Conservation (phyloP, 2,797 vertebrate species). For the Clarias laeviceps region DNA sequence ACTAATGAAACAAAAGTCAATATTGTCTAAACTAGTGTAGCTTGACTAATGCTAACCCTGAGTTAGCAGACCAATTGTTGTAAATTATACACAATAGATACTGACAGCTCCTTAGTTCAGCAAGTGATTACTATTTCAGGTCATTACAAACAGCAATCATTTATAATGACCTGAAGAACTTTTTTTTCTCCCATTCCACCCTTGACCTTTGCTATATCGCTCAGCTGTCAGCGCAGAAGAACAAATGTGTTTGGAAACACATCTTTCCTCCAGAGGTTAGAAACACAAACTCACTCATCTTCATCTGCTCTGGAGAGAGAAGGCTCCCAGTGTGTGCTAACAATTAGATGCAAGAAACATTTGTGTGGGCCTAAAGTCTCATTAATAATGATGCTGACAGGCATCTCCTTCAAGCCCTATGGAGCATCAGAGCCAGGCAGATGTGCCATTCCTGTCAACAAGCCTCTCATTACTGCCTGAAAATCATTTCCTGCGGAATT, state of each 20-base stretch:
- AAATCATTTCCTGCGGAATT: slow-evolving; percentile 52
- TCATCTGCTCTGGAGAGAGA: slow-evolving; percentile 56
- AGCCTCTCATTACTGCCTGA: slow-evolving; percentile 63
- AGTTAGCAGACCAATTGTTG: neutral
- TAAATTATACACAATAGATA: slow-evolving; percentile 16
- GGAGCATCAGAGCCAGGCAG: slow-evolving; percentile 58
- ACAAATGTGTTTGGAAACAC: slow-evolving; percentile 21
- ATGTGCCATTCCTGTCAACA: slow-evolving; percentile 54
- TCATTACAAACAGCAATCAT: neutral
- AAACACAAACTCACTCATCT: slow-evolving; percentile 44
- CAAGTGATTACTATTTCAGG: neutral
- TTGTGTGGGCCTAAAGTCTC: slow-evolving; percentile 64
- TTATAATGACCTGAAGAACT: neutral
- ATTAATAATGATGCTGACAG: slow-evolving; percentile 64
- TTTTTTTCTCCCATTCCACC: neutral
- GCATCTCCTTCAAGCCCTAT: slow-evolving; percentile 64
- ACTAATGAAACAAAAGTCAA: neutral
- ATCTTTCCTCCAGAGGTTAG: slow-evolving; percentile 22
- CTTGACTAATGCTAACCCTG: neutral
- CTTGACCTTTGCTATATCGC: slow-evolving; percentile 36
- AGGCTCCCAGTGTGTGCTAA: slow-evolving; percentile 38
- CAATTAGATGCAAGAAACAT: slow-evolving; percentile 62
- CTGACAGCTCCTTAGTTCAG: slow-evolving; percentile 18
- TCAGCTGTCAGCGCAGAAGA: slow-evolving; percentile 21
- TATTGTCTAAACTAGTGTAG: neutral